A percentile compares a stretch with the other conserved stretches of the same genome.
These are phyloP conservation scores for Tachypleus tridentatus DNA, from an alignment of 1,140 invertebrate genomes.

Conservation along the genomic window DNA sequence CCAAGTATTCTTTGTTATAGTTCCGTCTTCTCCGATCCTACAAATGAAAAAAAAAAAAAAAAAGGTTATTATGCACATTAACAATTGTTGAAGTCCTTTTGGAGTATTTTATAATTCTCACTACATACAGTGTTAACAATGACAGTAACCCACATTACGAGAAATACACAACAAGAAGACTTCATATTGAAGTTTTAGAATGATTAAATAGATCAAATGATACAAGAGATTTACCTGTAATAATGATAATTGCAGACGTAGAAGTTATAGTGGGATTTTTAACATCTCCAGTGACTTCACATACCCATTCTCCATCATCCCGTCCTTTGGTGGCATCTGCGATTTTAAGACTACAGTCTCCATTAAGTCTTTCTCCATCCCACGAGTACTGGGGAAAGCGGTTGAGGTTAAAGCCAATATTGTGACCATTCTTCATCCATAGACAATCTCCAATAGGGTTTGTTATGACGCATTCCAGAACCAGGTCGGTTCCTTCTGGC, in stretches of 20 bases:
- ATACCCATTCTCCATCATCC: conserved; percentile 22
- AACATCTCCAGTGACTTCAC: conserved; percentile 19
- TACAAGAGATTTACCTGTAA: too few species aligned
- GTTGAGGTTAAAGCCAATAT: conserved; percentile 18
- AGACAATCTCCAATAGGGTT: conserved; percentile 18
- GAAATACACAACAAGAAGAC: too few species aligned
- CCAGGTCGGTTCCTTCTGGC: conserved; percentile 8
- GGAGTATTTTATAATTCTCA: too few species aligned
- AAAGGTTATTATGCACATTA: too few species aligned
- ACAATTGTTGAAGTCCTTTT: too few species aligned
- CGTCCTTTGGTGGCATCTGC: conserved; percentile 1
- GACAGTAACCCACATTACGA: too few species aligned
- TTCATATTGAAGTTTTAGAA: too few species aligned
- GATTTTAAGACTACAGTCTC: conserved; percentile 20
- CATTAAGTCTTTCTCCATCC: conserved; percentile 6
- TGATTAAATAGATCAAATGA: too few species aligned
- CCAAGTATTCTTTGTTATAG: too few species aligned
- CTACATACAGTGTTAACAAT: too few species aligned
- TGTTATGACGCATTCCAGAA: conserved; percentile 18
- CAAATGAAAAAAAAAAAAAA: too few species aligned
- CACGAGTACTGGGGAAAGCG: conserved; percentile 13
- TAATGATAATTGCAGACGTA: conserved; percentile 1
- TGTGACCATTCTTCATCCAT: conserved; percentile 20
- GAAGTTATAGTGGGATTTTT: conserved; percentile 15
- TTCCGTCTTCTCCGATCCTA: too few species aligned